Conservation (phyloP, 2,888 invertebrate genomes). For the Phymatocera aterrima region DNA sequence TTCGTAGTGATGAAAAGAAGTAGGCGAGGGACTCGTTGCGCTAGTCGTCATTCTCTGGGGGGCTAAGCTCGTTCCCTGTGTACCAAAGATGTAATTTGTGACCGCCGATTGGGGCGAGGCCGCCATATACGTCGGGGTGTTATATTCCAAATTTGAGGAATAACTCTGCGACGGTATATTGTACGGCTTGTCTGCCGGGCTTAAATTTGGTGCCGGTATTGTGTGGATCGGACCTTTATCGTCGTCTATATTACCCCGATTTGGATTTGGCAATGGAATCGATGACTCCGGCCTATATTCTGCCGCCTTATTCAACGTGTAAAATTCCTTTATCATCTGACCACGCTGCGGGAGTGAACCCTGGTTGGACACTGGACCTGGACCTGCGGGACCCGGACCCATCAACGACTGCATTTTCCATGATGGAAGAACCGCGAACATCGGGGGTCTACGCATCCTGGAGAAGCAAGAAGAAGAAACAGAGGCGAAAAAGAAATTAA, state of each 20-base stretch:
- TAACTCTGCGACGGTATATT: conserved; percentile 62
- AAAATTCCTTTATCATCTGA: conserved; percentile 65
- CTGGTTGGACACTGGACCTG: conserved; percentile 58
- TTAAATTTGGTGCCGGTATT: conserved; percentile 90
- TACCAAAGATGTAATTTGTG: conserved; percentile 51
- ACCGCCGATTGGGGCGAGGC: background rate
- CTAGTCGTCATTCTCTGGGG: conserved; percentile 58
- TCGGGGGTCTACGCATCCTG: conserved; percentile 64
- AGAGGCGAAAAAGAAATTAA: background rate
- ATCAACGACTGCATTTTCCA: conserved; percentile 63
- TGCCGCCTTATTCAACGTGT: conserved; percentile 63
- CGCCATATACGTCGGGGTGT: background rate
- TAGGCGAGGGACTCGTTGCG: conserved; percentile 52
- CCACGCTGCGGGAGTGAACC: conserved; percentile 63
- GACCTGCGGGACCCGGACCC: too few species aligned
- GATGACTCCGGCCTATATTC: conserved; percentile 62
- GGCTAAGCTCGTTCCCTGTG: conserved; percentile 51
- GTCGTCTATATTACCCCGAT: conserved; percentile 65
- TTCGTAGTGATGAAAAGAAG: conserved; percentile 65
- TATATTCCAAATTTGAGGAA: conserved; percentile 47
- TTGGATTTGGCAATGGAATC: conserved; percentile 59
- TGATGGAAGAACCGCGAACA: conserved; percentile 61
- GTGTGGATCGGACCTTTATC: conserved; percentile 88
- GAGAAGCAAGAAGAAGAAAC: background rate
- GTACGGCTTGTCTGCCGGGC: conserved; percentile 80